These are phyloP conservation scores for Lissonota sp. DNA, from an alignment of 2,888 invertebrate species.

Conservation along the genomic window DNA sequence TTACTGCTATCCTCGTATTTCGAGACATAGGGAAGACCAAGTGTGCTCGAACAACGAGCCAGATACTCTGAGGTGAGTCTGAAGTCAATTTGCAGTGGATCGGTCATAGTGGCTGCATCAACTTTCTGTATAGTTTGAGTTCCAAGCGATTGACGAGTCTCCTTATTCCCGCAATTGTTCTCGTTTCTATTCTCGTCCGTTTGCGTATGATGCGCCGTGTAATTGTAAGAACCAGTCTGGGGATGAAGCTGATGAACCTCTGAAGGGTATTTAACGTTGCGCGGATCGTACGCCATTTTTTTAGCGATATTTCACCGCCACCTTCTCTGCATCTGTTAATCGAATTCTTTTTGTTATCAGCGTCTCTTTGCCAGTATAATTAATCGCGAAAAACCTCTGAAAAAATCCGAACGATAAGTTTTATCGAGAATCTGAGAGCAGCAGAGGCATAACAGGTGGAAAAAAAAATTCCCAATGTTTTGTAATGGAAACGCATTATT, in stretches of 20 bases:
- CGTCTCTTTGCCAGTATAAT: too few relatives aligned
- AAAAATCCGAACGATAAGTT: too few relatives aligned
- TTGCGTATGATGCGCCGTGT: conserved; percentile 70
- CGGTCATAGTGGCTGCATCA: conserved; percentile 82
- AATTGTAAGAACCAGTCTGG: conserved; percentile 72
- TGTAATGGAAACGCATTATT: too few relatives aligned
- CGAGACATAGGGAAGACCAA: conserved; percentile 79
- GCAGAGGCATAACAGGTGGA: too few relatives aligned
- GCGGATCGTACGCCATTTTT: conserved; percentile 80
- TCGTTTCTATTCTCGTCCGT: conserved; percentile 82
- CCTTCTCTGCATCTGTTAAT: conserved; percentile 51
- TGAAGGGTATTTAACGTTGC: conserved; percentile 77
- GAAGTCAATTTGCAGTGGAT: conserved; percentile 81
- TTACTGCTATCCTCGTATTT: conserved; percentile 78
- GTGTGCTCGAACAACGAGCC: conserved; percentile 79
- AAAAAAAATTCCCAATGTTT: too few relatives aligned
- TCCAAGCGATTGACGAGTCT: conserved; percentile 76
- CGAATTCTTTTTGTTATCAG: not conserved
- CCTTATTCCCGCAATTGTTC: conserved; percentile 79
- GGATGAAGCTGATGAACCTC: conserved; percentile 74
- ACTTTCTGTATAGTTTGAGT: conserved; percentile 81
- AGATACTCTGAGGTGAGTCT: conserved; percentile 81
- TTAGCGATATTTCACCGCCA: conserved; percentile 33
- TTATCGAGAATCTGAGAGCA: too few relatives aligned
- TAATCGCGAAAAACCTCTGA: not conserved